Base-by-base conservation (phyloP, 2,888 invertebrate genomes). In the Metopia argyrocephala region DNA sequence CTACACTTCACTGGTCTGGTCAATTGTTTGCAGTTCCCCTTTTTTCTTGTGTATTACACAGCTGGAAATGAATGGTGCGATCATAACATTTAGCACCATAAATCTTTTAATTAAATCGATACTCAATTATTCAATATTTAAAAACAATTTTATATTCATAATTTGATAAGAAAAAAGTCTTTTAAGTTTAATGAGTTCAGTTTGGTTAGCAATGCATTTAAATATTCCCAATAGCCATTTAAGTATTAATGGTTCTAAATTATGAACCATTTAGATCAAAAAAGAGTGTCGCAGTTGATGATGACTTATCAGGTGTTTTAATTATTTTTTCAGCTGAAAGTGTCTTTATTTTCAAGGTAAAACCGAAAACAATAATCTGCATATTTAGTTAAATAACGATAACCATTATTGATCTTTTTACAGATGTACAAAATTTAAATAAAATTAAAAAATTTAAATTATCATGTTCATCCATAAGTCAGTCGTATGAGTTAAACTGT, bases 21-120 rank as follows among this genome's bases (percentile, higher is more conserved):
- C n/a, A n/a, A n/a, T 18, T 27, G 0, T 25, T 23, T 54, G 7
- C 18, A 27, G 18, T 56, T 27, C 7, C n/a, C 20, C 7, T 6
- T 12, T 15, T 5, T 21, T 27, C 2, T 27, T 18, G 3, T n/a
- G n/a, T n/a, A 18, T 9, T 18, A n/a, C 65, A 65, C 81, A 81
- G 81, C 74, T 81, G 81, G 70, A 75, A 59, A 61, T n/a, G n/a
- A n/a, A n/a, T 18, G 23, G 31, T 65, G 50, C 54, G 64, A 46
- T 5, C 65, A 74, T 66, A 81, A 64, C 74, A 61, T 61, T 81
- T 81, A 70, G 56, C 81, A 50, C 81, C 78, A 81, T 78, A 75
- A 78, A 81, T 81, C 81, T 66, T 56, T 61, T 46, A 70, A 65
- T 62, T 78, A 78, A 81, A 81, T 81, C 81, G 81, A 74, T 81